Base-by-base conservation (phyloP, 1,140 invertebrate genomes). In the Eriosoma lanigerum region DNA sequence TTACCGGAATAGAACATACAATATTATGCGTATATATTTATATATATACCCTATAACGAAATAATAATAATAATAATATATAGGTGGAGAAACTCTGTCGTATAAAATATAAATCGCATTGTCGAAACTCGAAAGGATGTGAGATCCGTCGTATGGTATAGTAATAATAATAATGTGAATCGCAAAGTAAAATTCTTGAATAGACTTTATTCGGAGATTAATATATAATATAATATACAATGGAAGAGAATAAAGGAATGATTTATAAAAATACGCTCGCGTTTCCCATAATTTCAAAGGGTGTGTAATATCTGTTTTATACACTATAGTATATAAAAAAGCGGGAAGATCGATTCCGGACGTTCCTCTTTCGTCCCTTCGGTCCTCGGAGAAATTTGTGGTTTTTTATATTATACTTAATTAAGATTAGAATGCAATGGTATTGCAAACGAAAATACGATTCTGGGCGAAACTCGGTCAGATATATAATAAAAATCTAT, bases 1-100 rank as follows among this genome's bases (percentile, higher is more conserved):
- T 76, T 76, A 76, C 73, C 50, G 54, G 73, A 76, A 76, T 60
- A 76, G 54, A 46, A 32, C 38, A 13, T n/a, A n/a, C n/a, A n/a
- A n/a, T n/a, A n/a, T n/a, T n/a, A n/a, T n/a, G n/a, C n/a, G n/a
- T n/a, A n/a, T n/a, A n/a, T n/a, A 56, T 50, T 38, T 44, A 19
- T 32, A 38, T 29, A 4, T 32, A 9, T 26, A 64, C 21, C 6
- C 5, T 19, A 26, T 44, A 1, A 8, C 17, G 24, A 4, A 38
- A 17, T 19, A 19, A 19, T 19, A 38, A 38, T 38, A 38, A n/a
- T n/a, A n/a, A n/a, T n/a, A n/a, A n/a, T n/a, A 9, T 50, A 50
- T 50, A 15, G 29, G 60, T 64, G 62, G 8, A 68, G 21, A n/a
- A 68, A 46, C 38, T 38, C 3, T 8, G 38, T 48, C 21, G 66